Percentiles rank a stretch among this genome's conserved stretches.
phyloP scores from a whole-genome alignment of 2,888 invertebrate species.

The Merodon equestris region DNA sequence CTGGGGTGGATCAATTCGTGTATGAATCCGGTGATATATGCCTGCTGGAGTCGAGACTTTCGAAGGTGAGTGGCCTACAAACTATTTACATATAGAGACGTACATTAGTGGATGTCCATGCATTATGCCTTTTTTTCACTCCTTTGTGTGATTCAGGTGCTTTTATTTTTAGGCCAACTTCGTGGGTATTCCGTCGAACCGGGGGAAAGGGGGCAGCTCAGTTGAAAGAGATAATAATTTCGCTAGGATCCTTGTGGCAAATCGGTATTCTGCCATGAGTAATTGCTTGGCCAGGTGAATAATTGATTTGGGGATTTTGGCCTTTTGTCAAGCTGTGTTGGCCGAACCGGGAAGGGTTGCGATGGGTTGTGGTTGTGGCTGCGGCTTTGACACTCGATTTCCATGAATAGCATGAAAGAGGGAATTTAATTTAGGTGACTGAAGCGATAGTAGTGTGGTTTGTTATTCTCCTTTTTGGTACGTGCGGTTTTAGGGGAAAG shows the following conservation, averaged over 20 bases:
- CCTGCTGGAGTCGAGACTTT: conserved; percentile 98
- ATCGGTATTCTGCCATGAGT: conserved; percentile 46
- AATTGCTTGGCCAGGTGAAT: conserved; percentile 52
- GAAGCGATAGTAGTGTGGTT: conserved; percentile 11
- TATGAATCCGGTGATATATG: conserved; percentile 98
- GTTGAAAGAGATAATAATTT: conserved; percentile 13
- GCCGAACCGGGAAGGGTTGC: no score
- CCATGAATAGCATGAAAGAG: conserved; percentile 14
- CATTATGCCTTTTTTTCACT: not conserved
- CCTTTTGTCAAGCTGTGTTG: conserved; percentile 1
- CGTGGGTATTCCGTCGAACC: not conserved
- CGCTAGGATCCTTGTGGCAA: conserved; percentile 2
- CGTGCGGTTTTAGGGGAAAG: not conserved
- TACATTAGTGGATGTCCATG: no score
- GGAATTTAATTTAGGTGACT: conserved; percentile 25
- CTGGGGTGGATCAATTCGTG: conserved; percentile 97
- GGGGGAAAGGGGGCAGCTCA: not conserved
- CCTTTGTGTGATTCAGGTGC: not conserved
- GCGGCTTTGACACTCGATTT: not conserved
- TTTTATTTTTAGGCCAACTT: not conserved
- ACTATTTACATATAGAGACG: not conserved
- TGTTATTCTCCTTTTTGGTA: not conserved
- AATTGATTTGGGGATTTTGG: conserved; percentile 49
- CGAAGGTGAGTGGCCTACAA: conserved; percentile 84
- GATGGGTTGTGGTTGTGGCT: no score